A percentile compares a stretch with the other conserved stretches of the same genome.
Conservation (phyloP, 2,888 invertebrate species). For the Campoplex capitator region DNA sequence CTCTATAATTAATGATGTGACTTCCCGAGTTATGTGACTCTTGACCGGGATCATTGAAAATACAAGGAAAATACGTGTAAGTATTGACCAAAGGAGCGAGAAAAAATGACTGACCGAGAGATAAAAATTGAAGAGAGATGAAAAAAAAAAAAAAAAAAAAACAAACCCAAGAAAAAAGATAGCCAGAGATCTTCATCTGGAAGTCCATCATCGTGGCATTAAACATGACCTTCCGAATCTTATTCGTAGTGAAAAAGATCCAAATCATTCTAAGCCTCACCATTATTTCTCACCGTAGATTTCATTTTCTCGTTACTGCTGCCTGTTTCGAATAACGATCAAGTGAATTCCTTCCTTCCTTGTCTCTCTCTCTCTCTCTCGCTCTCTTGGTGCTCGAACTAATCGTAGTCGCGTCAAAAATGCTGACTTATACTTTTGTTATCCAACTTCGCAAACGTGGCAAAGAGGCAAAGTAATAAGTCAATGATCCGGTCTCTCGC, state of each 20-base stretch:
- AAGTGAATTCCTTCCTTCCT: constrained; percentile 20
- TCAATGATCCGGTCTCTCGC: constrained; percentile 17
- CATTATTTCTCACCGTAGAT: constrained; percentile 20
- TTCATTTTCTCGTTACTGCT: constrained; percentile 38
- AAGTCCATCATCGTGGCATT: constrained; percentile 28
- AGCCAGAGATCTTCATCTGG: constrained; percentile 52
- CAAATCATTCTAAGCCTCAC: constrained; percentile 17
- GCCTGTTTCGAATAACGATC: constrained; percentile 21
- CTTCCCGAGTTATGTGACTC: constrained; percentile 51
- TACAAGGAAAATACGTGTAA: constrained; percentile 12
- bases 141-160: neutral
- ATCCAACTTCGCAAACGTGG: constrained; percentile 6
- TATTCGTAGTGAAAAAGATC: constrained; percentile 7
- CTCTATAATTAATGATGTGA: constrained; percentile 64
- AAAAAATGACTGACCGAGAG: neutral
- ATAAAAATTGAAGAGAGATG: neutral
- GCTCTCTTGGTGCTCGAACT: neutral
- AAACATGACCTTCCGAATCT: constrained; percentile 36
- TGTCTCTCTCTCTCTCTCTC: neutral
- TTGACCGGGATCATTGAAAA: constrained; percentile 6
- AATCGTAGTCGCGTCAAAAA: constrained; percentile 39
- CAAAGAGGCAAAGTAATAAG: neutral
- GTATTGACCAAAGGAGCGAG: neutral
- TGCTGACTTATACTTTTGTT: constrained; percentile 11
- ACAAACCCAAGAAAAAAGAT: neutral